Evolutionary conservation across 2,888 invertebrate species (phyloP).

Genomic region (Heliconius ismenius): DNA sequence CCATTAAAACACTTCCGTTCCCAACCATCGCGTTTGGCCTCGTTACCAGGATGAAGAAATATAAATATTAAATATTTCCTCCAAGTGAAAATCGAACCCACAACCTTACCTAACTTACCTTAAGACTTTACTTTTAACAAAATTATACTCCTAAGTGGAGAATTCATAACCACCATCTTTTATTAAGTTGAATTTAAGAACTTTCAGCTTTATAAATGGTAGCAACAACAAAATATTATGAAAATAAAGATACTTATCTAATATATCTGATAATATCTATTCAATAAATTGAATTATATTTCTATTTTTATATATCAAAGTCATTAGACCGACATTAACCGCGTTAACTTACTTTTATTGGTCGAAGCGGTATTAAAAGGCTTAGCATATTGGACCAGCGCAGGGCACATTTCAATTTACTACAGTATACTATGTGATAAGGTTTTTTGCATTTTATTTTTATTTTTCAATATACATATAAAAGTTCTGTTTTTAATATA

Average conservation of each 20-base stretch:
- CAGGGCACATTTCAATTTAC: conserved; percentile 8
- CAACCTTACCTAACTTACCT: background rate
- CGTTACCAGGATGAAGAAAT: too few relatives aligned
- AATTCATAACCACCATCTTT: background rate
- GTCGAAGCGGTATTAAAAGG: conserved; percentile 12
- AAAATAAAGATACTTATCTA: background rate
- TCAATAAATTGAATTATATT: background rate
- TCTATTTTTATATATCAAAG: conserved; percentile 56
- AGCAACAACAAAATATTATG: background rate
- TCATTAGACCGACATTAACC: conserved; percentile 47
- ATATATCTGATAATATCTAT: background rate
- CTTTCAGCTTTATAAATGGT: background rate
- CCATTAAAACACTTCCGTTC: too few relatives aligned
- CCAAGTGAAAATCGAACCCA: background rate
- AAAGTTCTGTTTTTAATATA: background rate
- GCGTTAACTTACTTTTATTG: conserved; percentile 47
- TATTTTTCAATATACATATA: background rate
- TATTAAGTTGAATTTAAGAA: background rate
- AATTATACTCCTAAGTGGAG: too few relatives aligned
- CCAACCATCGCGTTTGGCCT: too few relatives aligned
- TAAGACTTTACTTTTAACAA: too few relatives aligned
- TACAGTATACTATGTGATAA: background rate
- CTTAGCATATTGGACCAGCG: conserved; percentile 20
- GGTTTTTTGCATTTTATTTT: background rate
- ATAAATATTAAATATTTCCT: too few relatives aligned